Base-by-base conservation (phyloP, 2,797 vertebrate species). In the Balearica regulorum region DNA sequence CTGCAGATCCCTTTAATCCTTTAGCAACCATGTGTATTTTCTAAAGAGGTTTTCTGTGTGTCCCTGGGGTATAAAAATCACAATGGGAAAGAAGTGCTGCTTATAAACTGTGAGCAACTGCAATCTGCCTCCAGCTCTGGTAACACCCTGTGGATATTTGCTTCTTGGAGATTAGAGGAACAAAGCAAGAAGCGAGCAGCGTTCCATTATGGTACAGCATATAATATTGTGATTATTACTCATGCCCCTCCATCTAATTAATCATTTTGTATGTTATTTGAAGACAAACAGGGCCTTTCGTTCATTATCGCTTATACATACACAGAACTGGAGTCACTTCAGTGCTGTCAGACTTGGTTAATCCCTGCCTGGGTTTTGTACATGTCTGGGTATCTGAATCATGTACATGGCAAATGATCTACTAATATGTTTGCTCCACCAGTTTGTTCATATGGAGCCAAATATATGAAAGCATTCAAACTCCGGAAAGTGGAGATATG, bases 161-260 rank as follows among this genome's bases (percentile, higher is more conserved):
- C 92, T 89, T 93, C 93, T 84, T 54, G 4, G 94, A 97, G 96
- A 95, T 96, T 96, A 96, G 94, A 92, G 76, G 81, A 97, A 97
- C 96, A 97, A 97, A 97, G 93, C 90, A 53, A 92, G 93, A 95
- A 70, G 95, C 96, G 91, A 92, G 89, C 92, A 97, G 48, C 20
- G 81, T 97, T 96, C 96, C 96, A 96, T 94, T 93, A 88, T 83
- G 95, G 94, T 76, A 44, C 65, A 90, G 94, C 92, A 76, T 97
- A 95, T 94, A 96, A 97, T 97, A 97, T 97, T 96, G 96, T 95
- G 94, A 95, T 97, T 97, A 96, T 96, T 96, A 94, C 95, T 96
- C 95, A 97, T 91, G 87, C 54, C 83, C 33, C 84, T 93, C 92
- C 25, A 6, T 96, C 92, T 89, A 95, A 97, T 97, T 97, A 97